Conservation (phyloP, 92 coral and sea anemone species). For the Actinostola sp. region DNA sequence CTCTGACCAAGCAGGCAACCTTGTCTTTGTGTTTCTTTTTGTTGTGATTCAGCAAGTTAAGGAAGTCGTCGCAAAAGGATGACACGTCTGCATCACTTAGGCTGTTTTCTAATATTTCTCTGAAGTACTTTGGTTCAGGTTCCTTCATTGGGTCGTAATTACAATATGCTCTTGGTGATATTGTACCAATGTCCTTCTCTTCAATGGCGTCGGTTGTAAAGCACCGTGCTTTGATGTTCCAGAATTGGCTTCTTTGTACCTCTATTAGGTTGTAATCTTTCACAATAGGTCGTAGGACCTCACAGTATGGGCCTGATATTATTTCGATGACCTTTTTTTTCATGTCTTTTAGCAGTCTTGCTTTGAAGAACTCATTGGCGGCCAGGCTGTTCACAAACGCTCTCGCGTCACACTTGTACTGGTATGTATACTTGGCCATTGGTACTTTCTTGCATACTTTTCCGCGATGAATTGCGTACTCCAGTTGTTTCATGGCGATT, state of each 20-base stretch:
- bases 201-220: conserved; percentile 1
- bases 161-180: conserved; percentile 27
- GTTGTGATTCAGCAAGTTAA: conserved; percentile 16
- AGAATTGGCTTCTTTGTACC: conserved; percentile 25
- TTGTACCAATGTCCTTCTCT: conserved; percentile 14
- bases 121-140: conserved; percentile 37
- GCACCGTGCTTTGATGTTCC: conserved; percentile 1
- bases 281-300: conserved; percentile 6
- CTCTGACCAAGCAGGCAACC: conserved; percentile 31
- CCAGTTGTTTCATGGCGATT: conserved; percentile 33
- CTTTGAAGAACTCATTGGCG: conserved; percentile 22
- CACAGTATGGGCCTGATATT: conserved; percentile 4
- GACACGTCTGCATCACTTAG: conserved; percentile 10
- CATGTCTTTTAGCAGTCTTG: conserved; percentile 13
- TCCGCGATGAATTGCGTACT: conserved; percentile 33
- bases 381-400: conserved; percentile 22
- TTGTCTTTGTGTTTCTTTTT: conserved; percentile 13
- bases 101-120: conserved; percentile 33
- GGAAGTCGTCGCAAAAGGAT: conserved; percentile 36
- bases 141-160: conserved; percentile 9
- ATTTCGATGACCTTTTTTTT: conserved; percentile 22
- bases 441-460: conserved; percentile 26
- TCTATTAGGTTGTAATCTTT: conserved; percentile 33
- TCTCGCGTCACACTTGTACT: conserved; percentile 10
- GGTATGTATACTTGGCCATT: conserved; percentile 30